These are phyloP conservation scores for Odobenus rosmarus DNA, from an alignment of 2,113 vertebrate genomes.

Conservation along the genomic window DNA sequence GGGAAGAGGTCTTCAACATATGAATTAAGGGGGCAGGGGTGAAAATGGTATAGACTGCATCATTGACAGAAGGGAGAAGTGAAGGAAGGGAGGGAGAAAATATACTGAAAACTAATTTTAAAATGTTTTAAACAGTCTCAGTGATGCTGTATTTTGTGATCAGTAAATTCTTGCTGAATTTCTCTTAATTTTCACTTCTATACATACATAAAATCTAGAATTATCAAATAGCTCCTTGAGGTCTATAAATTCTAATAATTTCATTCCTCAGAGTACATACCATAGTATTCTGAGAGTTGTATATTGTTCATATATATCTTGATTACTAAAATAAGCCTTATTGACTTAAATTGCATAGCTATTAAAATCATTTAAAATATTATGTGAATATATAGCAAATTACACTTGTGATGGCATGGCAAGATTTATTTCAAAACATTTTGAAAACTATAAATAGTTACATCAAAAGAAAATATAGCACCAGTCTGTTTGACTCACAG, in stretches of 20 bases:
- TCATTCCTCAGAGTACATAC: neutral
- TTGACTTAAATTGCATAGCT: neutral
- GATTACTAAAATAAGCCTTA: slow-evolving; percentile 2
- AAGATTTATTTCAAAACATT: neutral
- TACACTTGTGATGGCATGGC: neutral
- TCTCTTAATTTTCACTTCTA: neutral
- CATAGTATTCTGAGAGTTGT: neutral
- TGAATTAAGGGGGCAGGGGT: neutral
- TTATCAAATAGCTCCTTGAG: neutral
- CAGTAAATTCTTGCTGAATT: neutral
- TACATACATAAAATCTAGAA: neutral
- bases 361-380: neutral
- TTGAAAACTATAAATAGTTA: neutral
- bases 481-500: neutral
- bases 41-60: neutral
- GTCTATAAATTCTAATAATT: neutral
- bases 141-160: neutral
- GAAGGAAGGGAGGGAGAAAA: neutral
- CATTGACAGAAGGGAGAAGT: neutral
- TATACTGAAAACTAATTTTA: neutral
- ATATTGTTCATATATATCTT: neutral
- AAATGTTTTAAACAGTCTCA: neutral
- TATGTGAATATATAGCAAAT: neutral
- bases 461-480: neutral
- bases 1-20: neutral